Percentiles rank a stretch among this genome's conserved stretches.
These are phyloP conservation scores for Parnassius apollo DNA, from an alignment of 2,888 invertebrate species.

Conservation along the genomic window DNA sequence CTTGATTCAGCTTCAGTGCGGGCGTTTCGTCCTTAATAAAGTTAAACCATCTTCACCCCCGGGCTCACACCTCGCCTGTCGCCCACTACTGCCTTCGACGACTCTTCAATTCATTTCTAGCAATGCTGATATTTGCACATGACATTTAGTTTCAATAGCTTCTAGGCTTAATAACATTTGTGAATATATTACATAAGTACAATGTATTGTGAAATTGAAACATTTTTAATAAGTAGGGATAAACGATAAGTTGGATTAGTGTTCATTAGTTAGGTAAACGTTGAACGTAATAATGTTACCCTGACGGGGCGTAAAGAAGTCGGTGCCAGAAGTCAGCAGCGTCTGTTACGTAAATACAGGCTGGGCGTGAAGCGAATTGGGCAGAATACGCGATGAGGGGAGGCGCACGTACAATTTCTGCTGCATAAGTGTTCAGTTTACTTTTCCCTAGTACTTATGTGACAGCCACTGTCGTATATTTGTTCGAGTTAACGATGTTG, in stretches of 20 bases:
- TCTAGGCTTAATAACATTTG: background rate
- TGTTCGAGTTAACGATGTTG: slow-evolving; percentile 26
- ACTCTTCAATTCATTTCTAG: slow-evolving; percentile 54
- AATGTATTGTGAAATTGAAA: too few species aligned
- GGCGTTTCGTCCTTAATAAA: slow-evolving; percentile 71
- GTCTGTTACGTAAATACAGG: slow-evolving; percentile 76
- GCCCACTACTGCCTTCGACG: slow-evolving; percentile 49
- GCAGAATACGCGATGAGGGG: slow-evolving; percentile 76
- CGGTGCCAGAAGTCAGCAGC: slow-evolving; percentile 70
- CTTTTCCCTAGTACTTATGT: slow-evolving; percentile 41
- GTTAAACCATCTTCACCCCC: slow-evolving; percentile 67
- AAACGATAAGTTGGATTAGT: slow-evolving; percentile 21
- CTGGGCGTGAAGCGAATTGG: slow-evolving; percentile 75
- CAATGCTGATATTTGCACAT: slow-evolving; percentile 35
- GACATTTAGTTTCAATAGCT: slow-evolving; percentile 3
- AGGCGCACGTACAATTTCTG: slow-evolving; percentile 62
- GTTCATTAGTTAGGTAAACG: slow-evolving; percentile 26
- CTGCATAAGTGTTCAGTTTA: slow-evolving; percentile 67
- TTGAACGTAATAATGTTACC: slow-evolving; percentile 33
- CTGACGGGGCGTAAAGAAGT: slow-evolving; percentile 49
- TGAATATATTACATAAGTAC: background rate
- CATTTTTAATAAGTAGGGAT: slow-evolving; percentile 2
- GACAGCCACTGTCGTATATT: slow-evolving; percentile 31
- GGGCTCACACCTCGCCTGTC: slow-evolving; percentile 50
- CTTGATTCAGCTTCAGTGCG: slow-evolving; percentile 67